A percentile compares a stretch with the other conserved stretches of the same genome.
Conservation (phyloP, 2,797 vertebrate species). For the Melopsittacus undulatus region DNA sequence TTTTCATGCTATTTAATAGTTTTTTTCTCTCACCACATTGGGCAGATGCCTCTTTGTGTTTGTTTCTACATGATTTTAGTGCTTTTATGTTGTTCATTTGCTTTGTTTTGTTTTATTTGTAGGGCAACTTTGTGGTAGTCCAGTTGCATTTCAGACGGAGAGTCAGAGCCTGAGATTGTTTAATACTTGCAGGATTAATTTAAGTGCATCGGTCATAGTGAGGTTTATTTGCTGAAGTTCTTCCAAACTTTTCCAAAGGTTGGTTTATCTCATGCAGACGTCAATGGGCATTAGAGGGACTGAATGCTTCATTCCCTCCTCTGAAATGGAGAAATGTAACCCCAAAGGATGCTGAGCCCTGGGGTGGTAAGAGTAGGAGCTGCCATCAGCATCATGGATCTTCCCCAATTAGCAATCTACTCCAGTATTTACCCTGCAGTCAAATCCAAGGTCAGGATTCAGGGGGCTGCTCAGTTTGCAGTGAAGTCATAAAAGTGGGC, state of each 20-base stretch:
- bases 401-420: conserved; percentile 9
- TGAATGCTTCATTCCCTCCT: neutral
- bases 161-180: neutral
- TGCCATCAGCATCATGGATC: neutral
- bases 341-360: neutral
- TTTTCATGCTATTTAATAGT: conserved; percentile 10
- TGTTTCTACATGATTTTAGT: conserved; percentile 34
- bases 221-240: conserved; percentile 24
- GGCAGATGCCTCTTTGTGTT: conserved; percentile 51
- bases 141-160: neutral
- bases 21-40: conserved; percentile 1
- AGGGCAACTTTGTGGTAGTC: conserved; percentile 4
- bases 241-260: conserved; percentile 12
- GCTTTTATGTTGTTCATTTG: neutral
- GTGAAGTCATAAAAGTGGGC: neutral
- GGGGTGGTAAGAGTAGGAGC: neutral
- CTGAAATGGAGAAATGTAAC: conserved; percentile 16
- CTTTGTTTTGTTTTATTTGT: neutral
- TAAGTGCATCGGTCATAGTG: neutral
- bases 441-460: conserved; percentile 34
- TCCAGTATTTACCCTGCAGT: neutral
- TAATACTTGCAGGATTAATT: neutral
- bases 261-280: neutral
- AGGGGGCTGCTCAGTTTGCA: neutral
- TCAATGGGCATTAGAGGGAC: neutral